Evolutionary conservation across 2,797 vertebrate genomes (phyloP), one percentile per base, ranked within the genome.

Genomic region (Molossus alvarezi): DNA sequence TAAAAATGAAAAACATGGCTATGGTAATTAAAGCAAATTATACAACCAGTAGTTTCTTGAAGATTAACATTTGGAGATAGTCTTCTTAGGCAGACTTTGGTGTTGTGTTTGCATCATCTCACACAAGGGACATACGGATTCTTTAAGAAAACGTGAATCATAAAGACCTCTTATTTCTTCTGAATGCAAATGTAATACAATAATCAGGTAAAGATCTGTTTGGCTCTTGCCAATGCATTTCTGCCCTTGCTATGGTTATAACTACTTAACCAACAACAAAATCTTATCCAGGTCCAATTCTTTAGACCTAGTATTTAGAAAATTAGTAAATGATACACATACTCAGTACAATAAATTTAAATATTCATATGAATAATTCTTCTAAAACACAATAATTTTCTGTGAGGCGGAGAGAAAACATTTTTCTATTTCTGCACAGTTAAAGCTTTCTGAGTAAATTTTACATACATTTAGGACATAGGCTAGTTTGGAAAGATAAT

Each of bases 11-110:
- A 93, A n/a, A 2, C 4, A n/a, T n/a, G 29, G 15, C 37, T 77
- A 76, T 83, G 89, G 89, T 86, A 93, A 67, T 79, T 64, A 84
- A 88, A 72, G 10, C 2, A 82, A 85, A 86, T 45, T 83, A 90
- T n/a, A 60, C 25, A 81, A 72, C 12, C 18, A 65, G 58, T 65
- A 48, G 6, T 53, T 48, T 89, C 81, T 90, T 84, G 51, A 94
- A 93, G 37, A 51, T 9, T 90, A 73, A 89, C 51, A 41, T 55
- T 94, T 76, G 5, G 23, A 53, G 79, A 2, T 57, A 18, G 10
- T 10, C n/a, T 55, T 92, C 45, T 57, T 33, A 75, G 15, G 18
- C 20, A 53, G 5, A 48, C 2, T 62, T 69, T 14, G 14, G 1
- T n/a, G 4, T 27, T 11, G 12, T 33, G 29, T 65, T 72, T 81